Percentiles rank a stretch among this genome's conserved stretches.
phyloP scores from a whole-genome alignment of 35 echinoderm and acorn worm species.

The Lytechinus pictus region DNA sequence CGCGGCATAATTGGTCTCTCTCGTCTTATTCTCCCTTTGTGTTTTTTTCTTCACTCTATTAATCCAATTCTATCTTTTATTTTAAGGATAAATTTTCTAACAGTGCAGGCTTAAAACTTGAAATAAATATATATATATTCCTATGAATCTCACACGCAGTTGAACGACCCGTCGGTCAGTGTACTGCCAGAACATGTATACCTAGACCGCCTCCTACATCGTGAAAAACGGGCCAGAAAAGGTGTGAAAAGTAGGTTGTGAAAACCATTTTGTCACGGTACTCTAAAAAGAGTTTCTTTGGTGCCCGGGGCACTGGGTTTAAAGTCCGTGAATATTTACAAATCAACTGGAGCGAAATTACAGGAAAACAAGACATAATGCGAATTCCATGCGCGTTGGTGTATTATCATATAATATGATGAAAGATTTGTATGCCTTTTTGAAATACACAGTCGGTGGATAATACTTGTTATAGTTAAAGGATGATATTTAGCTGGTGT shows the following conservation, averaged over 20 bases:
- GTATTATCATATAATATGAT: not conserved
- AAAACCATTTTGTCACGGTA: not conserved
- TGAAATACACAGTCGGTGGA: not conserved
- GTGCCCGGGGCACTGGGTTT: not conserved
- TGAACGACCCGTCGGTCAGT: not conserved
- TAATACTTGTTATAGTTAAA: not conserved
- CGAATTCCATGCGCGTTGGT: not conserved
- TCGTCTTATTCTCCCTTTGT: no score
- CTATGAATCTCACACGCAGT: not conserved
- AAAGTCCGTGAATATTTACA: not conserved
- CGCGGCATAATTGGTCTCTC: no score
- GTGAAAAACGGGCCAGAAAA: not conserved
- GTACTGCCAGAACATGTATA: not conserved
- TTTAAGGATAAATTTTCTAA: no score
- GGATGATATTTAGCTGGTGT: not conserved
- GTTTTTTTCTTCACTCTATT: no score
- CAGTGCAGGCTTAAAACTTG: no score
- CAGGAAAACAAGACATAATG: slow-evolving; percentile 7
- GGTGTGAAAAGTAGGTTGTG: slow-evolving; percentile 17
- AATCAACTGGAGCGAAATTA: slow-evolving; percentile 15
- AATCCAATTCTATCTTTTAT: no score
- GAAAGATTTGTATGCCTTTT: not conserved
- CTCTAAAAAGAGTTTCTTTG: not conserved
- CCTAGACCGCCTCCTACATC: not conserved
- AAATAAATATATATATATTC: not conserved